Evolutionary conservation across 2,113 vertebrate species (phyloP), one percentile per base, ranked within the genome.

Genomic region (Plotosus lineatus): DNA sequence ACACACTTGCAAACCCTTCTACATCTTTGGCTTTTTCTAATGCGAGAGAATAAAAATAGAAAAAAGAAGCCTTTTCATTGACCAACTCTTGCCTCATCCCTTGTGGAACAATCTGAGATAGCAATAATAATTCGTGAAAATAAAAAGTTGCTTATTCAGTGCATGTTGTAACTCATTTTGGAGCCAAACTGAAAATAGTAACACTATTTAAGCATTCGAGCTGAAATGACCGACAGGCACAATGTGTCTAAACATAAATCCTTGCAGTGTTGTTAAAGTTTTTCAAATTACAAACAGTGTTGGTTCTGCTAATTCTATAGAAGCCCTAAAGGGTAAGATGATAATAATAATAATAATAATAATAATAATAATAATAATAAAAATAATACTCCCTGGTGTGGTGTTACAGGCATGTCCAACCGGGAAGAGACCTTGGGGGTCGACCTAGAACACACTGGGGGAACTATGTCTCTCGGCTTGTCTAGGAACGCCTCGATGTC

Each of bases 1-100:
- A 85, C 9, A 75, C 53, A 85, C 63, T 69, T 40, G 21, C 73
- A 44, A 31, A 71, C 17, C n/a, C 50, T 74, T 31, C 72, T 9
- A 23, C 3, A 1, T 58, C 36, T 56, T 76, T 12, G 4, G 21
- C 17, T 33, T 31, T 21, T 46, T 21, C 72, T 14, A 74, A 74
- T 23, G 28, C 28, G 48, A 42, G 8, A 36, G 33, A 40, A 10
- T 77, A 55, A 58, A 38, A 76, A 60, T 58, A 42, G 28, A 36
- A 56, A 12, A n/a, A n/a, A n/a, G n/a, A n/a, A n/a, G n/a, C n/a
- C 9, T 23, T 17, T 40, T 58, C 21, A 60, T 60, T 76, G n/a
- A 14, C n/a, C 55, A 76, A 79, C 50, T 60, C 14, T 58, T 51
- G 46, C 58, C 51, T 53, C 23, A 31, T 42, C 46, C 3, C 21